Evolutionary conservation across 2,888 invertebrate genomes (phyloP).

Genomic region (Acleris holmiana): DNA sequence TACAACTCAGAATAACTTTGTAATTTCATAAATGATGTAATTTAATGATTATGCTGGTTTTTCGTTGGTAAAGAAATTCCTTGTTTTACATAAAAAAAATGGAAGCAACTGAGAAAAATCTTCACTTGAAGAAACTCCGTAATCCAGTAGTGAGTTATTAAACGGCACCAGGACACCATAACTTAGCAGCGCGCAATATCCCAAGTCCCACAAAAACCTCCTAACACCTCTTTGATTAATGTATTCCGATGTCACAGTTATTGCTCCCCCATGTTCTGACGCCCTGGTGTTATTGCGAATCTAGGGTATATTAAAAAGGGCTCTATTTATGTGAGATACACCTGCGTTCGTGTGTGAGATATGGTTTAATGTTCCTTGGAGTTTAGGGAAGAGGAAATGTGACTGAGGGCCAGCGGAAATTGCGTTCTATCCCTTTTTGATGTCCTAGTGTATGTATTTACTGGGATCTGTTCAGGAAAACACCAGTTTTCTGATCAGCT

Average conservation of each 20-base stretch:
- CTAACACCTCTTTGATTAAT: constrained; percentile 73
- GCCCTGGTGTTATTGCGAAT: constrained; percentile 74
- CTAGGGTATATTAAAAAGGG: constrained; percentile 83
- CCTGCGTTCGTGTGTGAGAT: constrained; percentile 55
- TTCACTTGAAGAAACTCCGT: constrained; percentile 46
- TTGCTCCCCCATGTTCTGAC: constrained; percentile 66
- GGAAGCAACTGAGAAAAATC: background rate
- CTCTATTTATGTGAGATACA: constrained; percentile 71
- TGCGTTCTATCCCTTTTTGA: background rate
- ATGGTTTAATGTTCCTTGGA: constrained; percentile 42
- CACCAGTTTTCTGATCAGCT: no score
- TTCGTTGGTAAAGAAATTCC: no score
- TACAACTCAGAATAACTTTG: no score
- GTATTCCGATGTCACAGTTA: constrained; percentile 78
- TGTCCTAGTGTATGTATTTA: no score
- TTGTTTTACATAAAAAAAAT: no score
- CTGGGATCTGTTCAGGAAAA: no score
- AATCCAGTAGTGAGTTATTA: constrained; percentile 55
- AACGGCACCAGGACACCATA: constrained; percentile 65
- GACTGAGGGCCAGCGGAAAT: constrained; percentile 27
- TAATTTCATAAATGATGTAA: no score
- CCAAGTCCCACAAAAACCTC: constrained; percentile 59
- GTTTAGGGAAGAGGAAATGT: constrained; percentile 42
- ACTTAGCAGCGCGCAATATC: constrained; percentile 75
- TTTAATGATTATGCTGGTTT: no score